A percentile compares a stretch with the other conserved stretches of the same genome.
These are phyloP conservation scores for Hypomecis punctinalis DNA, from an alignment of 2,888 invertebrate genomes.

Conservation along the genomic window DNA sequence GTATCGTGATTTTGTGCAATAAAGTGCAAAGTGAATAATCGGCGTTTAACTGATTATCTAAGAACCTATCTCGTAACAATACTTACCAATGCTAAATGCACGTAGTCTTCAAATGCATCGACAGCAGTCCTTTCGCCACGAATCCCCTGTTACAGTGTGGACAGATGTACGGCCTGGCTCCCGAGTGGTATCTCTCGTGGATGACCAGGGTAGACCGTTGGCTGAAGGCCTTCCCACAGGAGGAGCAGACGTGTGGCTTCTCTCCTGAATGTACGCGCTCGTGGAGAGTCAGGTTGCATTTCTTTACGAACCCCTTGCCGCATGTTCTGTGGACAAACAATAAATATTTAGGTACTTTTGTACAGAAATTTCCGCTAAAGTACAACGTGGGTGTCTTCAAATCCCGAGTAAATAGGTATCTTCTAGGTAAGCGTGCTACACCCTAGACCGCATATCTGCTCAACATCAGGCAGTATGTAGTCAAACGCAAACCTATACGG, in stretches of 20 bases:
- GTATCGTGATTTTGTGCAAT: too few relatives aligned
- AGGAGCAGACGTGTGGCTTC: constrained; percentile 86
- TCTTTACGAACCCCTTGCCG: constrained; percentile 85
- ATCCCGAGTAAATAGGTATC: too few relatives aligned
- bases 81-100: constrained; percentile 63
- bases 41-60: too few relatives aligned
- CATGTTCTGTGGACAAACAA: constrained; percentile 60
- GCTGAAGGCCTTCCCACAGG: constrained; percentile 86
- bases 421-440: too few relatives aligned
- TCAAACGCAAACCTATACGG: too few relatives aligned
- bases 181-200: constrained; percentile 86
- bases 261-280: constrained; percentile 87
- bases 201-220: constrained; percentile 86
- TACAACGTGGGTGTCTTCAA: too few relatives aligned
- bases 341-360: too few relatives aligned
- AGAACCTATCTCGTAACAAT: too few relatives aligned
- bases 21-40: too few relatives aligned
- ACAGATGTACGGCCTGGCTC: constrained; percentile 85
- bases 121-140: constrained; percentile 86
- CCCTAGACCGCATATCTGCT: too few relatives aligned
- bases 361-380: too few relatives aligned
- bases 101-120: constrained; percentile 85
- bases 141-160: constrained; percentile 86
- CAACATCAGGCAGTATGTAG: too few relatives aligned
- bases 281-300: constrained; percentile 85